These are phyloP conservation scores for Muntiacus muntjak DNA, from an alignment of 2,113 vertebrate genomes.

Conservation along the genomic window DNA sequence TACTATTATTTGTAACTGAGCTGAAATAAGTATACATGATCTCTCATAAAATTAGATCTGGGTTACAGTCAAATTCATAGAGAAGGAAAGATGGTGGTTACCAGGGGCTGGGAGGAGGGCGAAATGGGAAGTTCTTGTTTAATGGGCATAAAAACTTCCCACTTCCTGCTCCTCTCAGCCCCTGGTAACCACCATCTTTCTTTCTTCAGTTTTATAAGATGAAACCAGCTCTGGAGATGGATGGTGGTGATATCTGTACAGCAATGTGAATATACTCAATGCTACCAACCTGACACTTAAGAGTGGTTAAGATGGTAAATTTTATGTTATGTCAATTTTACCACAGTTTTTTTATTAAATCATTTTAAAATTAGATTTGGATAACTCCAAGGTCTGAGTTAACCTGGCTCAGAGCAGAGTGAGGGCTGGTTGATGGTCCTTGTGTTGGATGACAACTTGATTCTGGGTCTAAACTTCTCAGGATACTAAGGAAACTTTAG, in stretches of 20 bases:
- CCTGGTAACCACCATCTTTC: background rate
- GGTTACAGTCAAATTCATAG: background rate
- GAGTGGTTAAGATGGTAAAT: background rate
- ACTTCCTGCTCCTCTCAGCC: background rate
- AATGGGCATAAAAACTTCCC: background rate
- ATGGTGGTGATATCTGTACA: too few species aligned
- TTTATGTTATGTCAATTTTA: background rate
- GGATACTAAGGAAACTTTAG: background rate
- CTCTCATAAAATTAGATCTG: background rate
- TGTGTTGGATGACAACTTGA: background rate
- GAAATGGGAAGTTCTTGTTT: background rate
- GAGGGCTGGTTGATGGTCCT: background rate
- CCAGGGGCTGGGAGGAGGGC: background rate
- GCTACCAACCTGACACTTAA: background rate
- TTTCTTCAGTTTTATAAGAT: background rate
- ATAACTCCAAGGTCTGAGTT: background rate
- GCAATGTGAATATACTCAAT: accelerated
- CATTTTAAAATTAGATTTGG: background rate
- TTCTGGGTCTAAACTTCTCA: background rate
- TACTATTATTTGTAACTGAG: background rate
- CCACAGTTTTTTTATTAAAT: background rate
- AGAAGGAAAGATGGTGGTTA: background rate
- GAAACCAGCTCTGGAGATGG: background rate
- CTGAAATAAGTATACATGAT: background rate
- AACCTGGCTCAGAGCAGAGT: background rate